These are phyloP conservation scores for Paracanthobrama guichenoti DNA, from an alignment of 2,113 vertebrate species.

Conservation along the genomic window DNA sequence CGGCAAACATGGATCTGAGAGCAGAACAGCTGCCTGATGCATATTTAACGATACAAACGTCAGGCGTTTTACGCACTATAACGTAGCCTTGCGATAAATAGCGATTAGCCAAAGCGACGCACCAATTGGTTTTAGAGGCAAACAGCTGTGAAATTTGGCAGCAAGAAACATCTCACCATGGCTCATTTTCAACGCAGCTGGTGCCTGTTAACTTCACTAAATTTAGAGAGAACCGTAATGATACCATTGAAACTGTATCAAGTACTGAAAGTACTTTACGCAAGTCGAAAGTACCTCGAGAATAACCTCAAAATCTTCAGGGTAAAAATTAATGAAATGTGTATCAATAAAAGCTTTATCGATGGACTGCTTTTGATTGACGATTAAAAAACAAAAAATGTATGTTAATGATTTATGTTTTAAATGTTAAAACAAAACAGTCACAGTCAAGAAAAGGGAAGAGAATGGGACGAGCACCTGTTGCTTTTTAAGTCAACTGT, in stretches of 20 bases:
- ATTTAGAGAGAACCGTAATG: conserved; percentile 6
- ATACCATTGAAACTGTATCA: neutral
- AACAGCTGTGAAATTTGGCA: conserved; percentile 31
- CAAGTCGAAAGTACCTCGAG: neutral
- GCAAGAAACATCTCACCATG: conserved; percentile 17
- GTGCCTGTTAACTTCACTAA: neutral
- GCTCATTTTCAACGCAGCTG: conserved; percentile 13
- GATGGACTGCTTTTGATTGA: neutral
- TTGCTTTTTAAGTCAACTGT: conserved; percentile 15
- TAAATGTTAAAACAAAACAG: neutral
- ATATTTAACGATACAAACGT: conserved; percentile 4
- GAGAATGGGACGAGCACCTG: conserved; percentile 3
- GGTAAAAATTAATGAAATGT: neutral
- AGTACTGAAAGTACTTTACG: neutral
- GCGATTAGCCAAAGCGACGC: conserved; percentile 7
- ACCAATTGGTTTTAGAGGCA: conserved; percentile 8
- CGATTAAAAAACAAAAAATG: neutral
- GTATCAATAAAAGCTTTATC: neutral
- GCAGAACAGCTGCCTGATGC: conserved; percentile 23
- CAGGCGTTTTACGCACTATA: neutral
- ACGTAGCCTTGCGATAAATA: conserved; percentile 6
- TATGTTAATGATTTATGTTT: neutral
- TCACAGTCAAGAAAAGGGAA: neutral
- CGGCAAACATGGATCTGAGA: neutral
- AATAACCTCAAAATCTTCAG: neutral